Conservation (phyloP, 2,888 invertebrate genomes). For the Andrena trimmerana region DNA sequence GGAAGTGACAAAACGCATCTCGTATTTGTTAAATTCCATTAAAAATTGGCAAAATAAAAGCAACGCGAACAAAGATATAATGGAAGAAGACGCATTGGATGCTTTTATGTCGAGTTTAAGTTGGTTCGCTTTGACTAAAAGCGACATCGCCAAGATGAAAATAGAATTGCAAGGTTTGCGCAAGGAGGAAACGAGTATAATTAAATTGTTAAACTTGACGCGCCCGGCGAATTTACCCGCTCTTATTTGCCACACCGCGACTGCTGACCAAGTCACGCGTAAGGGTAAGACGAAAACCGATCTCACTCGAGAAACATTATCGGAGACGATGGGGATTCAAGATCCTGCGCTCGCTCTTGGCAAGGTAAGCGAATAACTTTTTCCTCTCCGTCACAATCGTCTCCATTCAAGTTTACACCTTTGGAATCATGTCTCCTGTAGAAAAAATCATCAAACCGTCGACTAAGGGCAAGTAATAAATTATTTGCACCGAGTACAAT, state of each 20-base stretch:
- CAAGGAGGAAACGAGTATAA: conserved; percentile 89
- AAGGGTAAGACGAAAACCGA: background rate
- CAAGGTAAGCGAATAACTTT: conserved; percentile 12
- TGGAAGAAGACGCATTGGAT: conserved; percentile 92
- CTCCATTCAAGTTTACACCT: background rate
- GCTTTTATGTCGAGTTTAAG: conserved; percentile 91
- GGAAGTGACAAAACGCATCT: conserved; percentile 86
- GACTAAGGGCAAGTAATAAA: background rate
- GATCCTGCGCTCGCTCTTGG: background rate
- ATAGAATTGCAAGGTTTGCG: conserved; percentile 89
- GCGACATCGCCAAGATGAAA: conserved; percentile 89
- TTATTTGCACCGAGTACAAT: background rate
- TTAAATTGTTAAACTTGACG: conserved; percentile 91
- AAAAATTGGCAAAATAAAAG: conserved; percentile 82
- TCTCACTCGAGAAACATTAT: background rate
- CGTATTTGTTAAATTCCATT: conserved; percentile 87
- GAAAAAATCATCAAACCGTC: conserved; percentile 5
- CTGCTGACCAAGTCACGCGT: background rate
- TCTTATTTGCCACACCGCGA: conserved; percentile 81
- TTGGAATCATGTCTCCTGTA: background rate
- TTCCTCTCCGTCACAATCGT: background rate
- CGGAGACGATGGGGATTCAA: conserved; percentile 3
- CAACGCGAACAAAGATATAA: conserved; percentile 69
- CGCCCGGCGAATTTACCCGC: conserved; percentile 89
- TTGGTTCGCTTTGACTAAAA: conserved; percentile 86